Evolutionary conservation across 2,113 vertebrate species (phyloP).

Genomic region (Stomatorhinus ivindoensis): DNA sequence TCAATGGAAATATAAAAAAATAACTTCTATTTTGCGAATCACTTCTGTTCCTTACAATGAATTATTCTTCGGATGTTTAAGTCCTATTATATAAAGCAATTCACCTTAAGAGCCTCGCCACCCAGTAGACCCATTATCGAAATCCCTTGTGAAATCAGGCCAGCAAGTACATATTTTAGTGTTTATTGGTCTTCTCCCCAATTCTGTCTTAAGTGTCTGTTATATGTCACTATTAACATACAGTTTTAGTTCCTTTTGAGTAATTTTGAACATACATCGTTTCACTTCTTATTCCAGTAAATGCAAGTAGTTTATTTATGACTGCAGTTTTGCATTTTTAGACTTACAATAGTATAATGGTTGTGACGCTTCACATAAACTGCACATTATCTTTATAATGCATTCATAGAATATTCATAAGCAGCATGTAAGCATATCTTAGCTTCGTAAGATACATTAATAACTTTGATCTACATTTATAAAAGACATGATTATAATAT

Average conservation of each 20-base stretch:
- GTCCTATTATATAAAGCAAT: neutral
- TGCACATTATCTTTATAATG: neutral
- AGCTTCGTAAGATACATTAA: neutral
- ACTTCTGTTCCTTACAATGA: neutral
- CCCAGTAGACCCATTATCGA: neutral
- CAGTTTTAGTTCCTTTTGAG: neutral
- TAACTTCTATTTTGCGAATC: neutral
- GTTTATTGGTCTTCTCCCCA: neutral
- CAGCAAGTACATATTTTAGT: neutral
- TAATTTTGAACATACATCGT: neutral
- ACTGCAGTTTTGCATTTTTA: neutral
- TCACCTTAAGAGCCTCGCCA: neutral
- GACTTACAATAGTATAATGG: neutral
- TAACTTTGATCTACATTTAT: neutral
- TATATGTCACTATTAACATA: neutral
- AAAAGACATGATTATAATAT: neutral
- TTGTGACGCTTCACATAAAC: neutral
- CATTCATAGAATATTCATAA: neutral
- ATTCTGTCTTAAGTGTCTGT: neutral
- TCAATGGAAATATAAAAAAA: neutral
- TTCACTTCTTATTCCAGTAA: neutral
- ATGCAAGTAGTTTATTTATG: neutral
- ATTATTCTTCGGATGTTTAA: neutral
- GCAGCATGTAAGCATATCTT: neutral
- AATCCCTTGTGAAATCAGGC: neutral